Evolutionary conservation across 2,888 invertebrate species (phyloP).

Genomic region (Synergus laeviventris): DNA sequence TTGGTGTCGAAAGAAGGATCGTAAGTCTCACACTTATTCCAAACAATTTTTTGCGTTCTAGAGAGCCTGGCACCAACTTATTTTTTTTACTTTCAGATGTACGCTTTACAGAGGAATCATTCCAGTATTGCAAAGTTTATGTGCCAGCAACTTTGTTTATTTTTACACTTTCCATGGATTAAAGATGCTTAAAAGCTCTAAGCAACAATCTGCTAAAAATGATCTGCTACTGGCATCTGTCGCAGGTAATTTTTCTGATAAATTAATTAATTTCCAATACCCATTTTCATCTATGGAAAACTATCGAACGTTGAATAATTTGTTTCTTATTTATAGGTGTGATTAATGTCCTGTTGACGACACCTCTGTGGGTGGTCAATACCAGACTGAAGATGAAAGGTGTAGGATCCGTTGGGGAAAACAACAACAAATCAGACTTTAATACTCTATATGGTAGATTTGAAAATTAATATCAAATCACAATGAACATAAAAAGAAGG

Average conservation of each 20-base stretch:
- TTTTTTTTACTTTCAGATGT: conserved; percentile 72
- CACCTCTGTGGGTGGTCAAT: conserved; percentile 95
- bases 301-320: background rate
- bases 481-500: background rate
- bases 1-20: conserved; percentile 77
- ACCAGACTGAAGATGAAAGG: conserved; percentile 91
- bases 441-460: conserved; percentile 68
- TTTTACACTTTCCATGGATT: conserved; percentile 94
- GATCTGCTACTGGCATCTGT: conserved; percentile 87
- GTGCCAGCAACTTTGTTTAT: conserved; percentile 95
- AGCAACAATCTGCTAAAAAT: conserved; percentile 80
- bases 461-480: background rate
- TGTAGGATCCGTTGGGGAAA: conserved; percentile 67
- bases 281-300: too few relatives aligned
- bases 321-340: conserved; percentile 75
- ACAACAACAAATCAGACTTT: conserved; percentile 62
- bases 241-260: conserved; percentile 79
- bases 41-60: background rate
- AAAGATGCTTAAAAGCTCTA: conserved; percentile 77
- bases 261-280: background rate
- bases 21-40: conserved; percentile 76
- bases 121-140: conserved; percentile 90
- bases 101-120: conserved; percentile 88
- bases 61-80: conserved; percentile 36
- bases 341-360: conserved; percentile 90